Evolutionary conservation across 2,113 vertebrate species (phyloP), one percentile per base, ranked within the genome.

Genomic region (Oryzias woworae): DNA sequence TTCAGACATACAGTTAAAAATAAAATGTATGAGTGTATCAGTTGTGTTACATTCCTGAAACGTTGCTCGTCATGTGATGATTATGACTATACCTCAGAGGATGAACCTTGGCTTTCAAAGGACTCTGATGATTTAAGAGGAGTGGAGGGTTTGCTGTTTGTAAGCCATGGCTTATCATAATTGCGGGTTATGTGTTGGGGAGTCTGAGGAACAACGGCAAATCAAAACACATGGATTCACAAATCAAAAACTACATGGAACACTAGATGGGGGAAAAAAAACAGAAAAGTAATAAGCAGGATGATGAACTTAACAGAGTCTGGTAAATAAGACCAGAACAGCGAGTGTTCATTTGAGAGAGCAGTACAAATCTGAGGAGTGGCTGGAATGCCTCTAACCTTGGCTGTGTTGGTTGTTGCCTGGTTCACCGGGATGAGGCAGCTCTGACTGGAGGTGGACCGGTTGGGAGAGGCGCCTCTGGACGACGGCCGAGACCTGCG

Each of bases 91-190:
- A 99, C 97, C 97, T 98, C 97, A 91, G 94, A 88, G 86, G 97
- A 96, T 76, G 96, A 94, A 87, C 94, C 93, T 88, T 94, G 92
- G 90, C 89, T 95, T 86, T 93, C 96, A 91, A 95, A 94, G 92
- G 95, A 94, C 89, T 98, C 96, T 83, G 95, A 91, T 90, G 94
- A 92, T 86, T 96, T 99, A 97, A 94, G 90, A 90, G 96, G 93
- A 94, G 94, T 93, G 92, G 94, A 93, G 86, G 94, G 90, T 96
- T 98, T 98, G 97, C 95, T 98, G 97, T 99, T 99, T 96, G 94
- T 94, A 94, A 98, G 94, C 97, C 97, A 99, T 85, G 97, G 97
- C 89, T 98, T 99, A 98, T 97, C 96, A 93, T 98, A 98, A 96
- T 98, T 99, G 93, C 96, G 96, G 93, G 91, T 95, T 94, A 98